Percentiles rank a stretch among this genome's conserved stretches.
Evolutionary conservation across 2,113 vertebrate species (phyloP).

Genomic region (Oostethus manadensis): DNA sequence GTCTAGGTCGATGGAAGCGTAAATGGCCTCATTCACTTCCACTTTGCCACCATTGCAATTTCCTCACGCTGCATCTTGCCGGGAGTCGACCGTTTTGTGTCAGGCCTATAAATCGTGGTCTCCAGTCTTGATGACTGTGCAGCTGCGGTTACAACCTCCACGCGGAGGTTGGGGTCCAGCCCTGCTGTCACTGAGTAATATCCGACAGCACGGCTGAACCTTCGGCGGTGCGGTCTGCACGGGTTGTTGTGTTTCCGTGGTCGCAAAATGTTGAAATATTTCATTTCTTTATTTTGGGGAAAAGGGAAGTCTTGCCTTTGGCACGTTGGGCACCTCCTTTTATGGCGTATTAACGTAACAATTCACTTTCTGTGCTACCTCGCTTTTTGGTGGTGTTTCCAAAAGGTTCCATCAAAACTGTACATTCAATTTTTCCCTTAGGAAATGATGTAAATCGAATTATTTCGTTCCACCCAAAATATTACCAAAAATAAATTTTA

Average conservation of each 20-base stretch:
- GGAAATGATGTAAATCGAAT: too few species aligned
- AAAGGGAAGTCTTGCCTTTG: slow-evolving; percentile 32
- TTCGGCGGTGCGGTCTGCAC: slow-evolving; percentile 17
- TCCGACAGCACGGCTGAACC: slow-evolving; percentile 44
- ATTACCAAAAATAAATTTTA: too few species aligned
- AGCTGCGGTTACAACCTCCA: slow-evolving; percentile 52
- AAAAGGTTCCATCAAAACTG: too few species aligned
- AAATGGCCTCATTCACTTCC: slow-evolving; percentile 35
- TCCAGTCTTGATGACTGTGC: slow-evolving; percentile 66
- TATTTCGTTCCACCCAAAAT: too few species aligned
- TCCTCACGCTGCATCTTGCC: slow-evolving; percentile 55
- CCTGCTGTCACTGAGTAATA: slow-evolving; percentile 60
- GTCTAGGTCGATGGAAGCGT: slow-evolving; percentile 8
- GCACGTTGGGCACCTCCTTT: slow-evolving; percentile 43
- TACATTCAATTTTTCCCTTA: too few species aligned
- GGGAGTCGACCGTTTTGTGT: slow-evolving; percentile 63
- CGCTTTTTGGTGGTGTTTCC: too few species aligned
- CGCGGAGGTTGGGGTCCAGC: slow-evolving; percentile 29
- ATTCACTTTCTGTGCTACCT: not conserved
- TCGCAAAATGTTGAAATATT: slow-evolving; percentile 38
- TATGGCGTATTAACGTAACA: not conserved
- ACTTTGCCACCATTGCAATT: slow-evolving; percentile 54
- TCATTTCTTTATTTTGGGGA: slow-evolving; percentile 48
- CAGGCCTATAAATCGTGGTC: slow-evolving; percentile 55
- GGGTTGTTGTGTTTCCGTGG: slow-evolving; percentile 37